These are phyloP conservation scores for Pteronura brasiliensis DNA, from an alignment of 2,113 vertebrate species.

Conservation along the genomic window DNA sequence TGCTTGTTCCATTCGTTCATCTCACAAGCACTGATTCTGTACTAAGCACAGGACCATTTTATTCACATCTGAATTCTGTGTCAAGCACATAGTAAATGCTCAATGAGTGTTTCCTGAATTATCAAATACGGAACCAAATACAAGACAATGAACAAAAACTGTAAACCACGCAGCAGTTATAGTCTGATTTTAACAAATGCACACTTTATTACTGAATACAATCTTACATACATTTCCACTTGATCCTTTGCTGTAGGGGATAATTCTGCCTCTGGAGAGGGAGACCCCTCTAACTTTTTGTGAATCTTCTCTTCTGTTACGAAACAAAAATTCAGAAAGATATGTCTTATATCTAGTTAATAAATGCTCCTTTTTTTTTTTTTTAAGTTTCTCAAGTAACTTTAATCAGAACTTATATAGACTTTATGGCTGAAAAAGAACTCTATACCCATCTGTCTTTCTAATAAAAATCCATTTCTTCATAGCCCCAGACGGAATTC, in stretches of 20 bases:
- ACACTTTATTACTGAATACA: background rate
- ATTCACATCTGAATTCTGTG: background rate
- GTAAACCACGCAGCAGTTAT: accelerated
- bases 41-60: background rate
- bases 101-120: background rate
- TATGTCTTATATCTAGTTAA: slow-evolving; percentile 40
- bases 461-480: background rate
- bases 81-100: background rate
- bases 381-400: slow-evolving; percentile 1
- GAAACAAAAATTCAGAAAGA: slow-evolving; percentile 78
- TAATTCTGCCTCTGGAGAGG: slow-evolving; percentile 92
- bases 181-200: background rate
- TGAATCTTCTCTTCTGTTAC: slow-evolving; percentile 94
- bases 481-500: background rate
- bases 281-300: slow-evolving; percentile 93
- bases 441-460: background rate
- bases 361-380: background rate
- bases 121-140: background rate
- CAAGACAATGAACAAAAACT: background rate
- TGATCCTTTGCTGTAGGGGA: slow-evolving; percentile 97
- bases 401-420: background rate
- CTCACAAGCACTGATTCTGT: background rate
- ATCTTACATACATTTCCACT: slow-evolving; percentile 95
- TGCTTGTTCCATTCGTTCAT: background rate
- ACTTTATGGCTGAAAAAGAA: background rate